Base-by-base conservation (phyloP, 2,888 invertebrate genomes). In the Leptinotarsa haldemani region DNA sequence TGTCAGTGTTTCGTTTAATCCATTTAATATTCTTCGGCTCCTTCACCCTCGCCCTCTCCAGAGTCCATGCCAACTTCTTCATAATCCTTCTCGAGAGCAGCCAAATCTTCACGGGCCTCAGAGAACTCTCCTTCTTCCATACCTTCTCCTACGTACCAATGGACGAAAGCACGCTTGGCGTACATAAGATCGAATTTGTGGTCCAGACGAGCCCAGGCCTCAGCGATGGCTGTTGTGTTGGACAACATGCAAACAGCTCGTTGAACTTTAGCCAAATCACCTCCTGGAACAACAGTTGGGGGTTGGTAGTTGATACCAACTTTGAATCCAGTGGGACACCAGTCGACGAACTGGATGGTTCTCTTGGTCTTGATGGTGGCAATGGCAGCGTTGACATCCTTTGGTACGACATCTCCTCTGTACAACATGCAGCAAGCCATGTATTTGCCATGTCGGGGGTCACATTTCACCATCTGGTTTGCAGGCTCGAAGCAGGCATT, bases 161-260 rank as follows among this genome's bases (percentile, higher is more conserved):
- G 97, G 22, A 98, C 97, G 87, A 98, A 98, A 16, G 98, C 98
- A 77, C 97, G 92, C 88, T 98, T 98, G 67, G 97, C 95, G 88
- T 96, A 98, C 97, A 98, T 97, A 83, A 98, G 89, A 88, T 98
- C 97, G 87, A 98, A 97, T 86, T 98, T 98, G 88, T 95, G 97
- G 89, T 98, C 97, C 77, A 98, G 91, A 85, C 97, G 94, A 25
- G 97, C 97, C 97, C 97, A 98, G 56, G 98, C 97, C 88, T 98
- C 97, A 22, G 97, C 97, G 87, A 98, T 97, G 82, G 98, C 86
- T 12, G 97, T 98, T 80, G 97, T 98, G 91, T 98, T 98, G 86
- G 96, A 97, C 91, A 98, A 97, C 97, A 98, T 98, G 93, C 98
- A 98, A 30, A 98, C 97, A 80, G 97, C 97, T 84, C 98, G 94